phyloP scores from a whole-genome alignment of 2,797 vertebrate genomes.

The Myiotriccus ornatus region DNA sequence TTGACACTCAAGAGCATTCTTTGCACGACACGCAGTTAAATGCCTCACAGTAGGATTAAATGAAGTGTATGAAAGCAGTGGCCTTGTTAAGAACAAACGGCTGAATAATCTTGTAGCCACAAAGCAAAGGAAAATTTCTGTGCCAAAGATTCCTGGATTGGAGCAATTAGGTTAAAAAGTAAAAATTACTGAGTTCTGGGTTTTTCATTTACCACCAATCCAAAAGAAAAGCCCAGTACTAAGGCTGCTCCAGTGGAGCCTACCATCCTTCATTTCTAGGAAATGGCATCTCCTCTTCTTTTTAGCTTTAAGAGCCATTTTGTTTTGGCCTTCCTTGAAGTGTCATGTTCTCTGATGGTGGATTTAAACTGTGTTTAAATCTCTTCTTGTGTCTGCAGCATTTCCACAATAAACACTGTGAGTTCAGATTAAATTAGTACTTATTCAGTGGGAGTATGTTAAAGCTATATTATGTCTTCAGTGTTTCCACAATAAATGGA shows the following conservation, averaged over 20 bases:
- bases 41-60: neutral
- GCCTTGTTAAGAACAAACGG: neutral
- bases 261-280: slow-evolving; percentile 61
- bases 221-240: slow-evolving; percentile 11
- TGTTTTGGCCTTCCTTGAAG: slow-evolving; percentile 40
- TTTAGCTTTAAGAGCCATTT: slow-evolving; percentile 31
- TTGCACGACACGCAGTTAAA: neutral
- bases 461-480: neutral
- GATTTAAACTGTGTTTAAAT: slow-evolving; percentile 25
- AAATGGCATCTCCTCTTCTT: slow-evolving; percentile 54
- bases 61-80: neutral
- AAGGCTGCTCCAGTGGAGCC: slow-evolving; percentile 54
- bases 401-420: slow-evolving; percentile 23
- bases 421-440: neutral
- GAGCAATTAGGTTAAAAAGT: neutral
- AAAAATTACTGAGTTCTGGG: slow-evolving; percentile 13
- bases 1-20: neutral
- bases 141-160: slow-evolving; percentile 51
- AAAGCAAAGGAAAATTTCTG: neutral
- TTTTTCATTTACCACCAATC: neutral
- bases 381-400: slow-evolving; percentile 4
- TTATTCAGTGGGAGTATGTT: neutral
- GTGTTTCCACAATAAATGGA: slow-evolving; percentile 44
- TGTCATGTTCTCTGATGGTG: slow-evolving; percentile 19
- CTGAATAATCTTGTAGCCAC: neutral